These are phyloP conservation scores for Nasua narica DNA, from an alignment of 2,797 vertebrate species.

Conservation along the genomic window DNA sequence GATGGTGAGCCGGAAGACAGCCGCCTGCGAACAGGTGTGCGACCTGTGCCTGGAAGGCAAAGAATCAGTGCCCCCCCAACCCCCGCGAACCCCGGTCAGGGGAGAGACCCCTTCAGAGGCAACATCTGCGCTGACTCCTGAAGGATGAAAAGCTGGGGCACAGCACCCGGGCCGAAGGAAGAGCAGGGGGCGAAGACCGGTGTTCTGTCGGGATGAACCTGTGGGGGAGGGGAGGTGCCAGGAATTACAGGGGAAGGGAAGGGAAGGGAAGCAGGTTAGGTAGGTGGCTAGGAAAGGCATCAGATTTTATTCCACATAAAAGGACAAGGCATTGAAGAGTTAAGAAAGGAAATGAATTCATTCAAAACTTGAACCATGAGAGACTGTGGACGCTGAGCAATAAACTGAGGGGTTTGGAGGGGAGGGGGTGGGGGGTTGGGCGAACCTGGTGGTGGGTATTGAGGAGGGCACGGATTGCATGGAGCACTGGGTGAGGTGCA, in stretches of 20 bases:
- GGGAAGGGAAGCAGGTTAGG: rapidly evolving
- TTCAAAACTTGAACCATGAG: neutral
- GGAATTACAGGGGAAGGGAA: rapidly evolving
- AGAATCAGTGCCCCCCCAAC: neutral
- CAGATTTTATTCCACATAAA: neutral
- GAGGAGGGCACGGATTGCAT: too few species aligned
- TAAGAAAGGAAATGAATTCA: neutral
- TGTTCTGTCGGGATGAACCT: rapidly evolving
- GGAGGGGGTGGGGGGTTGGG: too few species aligned
- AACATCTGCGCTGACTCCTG: neutral
- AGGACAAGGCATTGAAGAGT: neutral
- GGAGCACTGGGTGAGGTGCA: too few species aligned
- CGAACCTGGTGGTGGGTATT: too few species aligned
- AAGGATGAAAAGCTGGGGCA: neutral
- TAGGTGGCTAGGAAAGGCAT: too few species aligned
- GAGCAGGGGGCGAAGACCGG: neutral
- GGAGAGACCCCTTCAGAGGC: neutral
- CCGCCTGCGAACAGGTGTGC: rapidly evolving
- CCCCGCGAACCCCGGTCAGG: rapidly evolving
- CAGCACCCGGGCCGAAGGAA: neutral
- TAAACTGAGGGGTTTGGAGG: too few species aligned
- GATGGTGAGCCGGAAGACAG: neutral
- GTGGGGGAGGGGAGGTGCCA: rapidly evolving
- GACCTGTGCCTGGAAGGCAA: neutral
- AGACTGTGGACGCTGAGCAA: too few species aligned